Conservation (phyloP, 2,888 invertebrate genomes). For the Pachycephus smyrnensis region DNA sequence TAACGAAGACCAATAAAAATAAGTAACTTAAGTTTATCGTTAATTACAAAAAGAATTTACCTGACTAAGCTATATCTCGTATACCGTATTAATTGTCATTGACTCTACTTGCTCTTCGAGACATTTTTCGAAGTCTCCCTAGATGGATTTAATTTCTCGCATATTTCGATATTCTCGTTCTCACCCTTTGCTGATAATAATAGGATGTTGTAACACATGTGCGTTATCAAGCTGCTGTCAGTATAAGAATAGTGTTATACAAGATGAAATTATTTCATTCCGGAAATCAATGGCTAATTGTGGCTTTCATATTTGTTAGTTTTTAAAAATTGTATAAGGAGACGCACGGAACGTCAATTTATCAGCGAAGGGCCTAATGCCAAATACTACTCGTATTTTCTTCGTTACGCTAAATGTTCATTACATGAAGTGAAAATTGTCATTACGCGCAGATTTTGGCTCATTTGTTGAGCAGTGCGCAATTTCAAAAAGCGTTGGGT, state of each 20-base stretch:
- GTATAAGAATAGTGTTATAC: background rate
- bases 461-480: constrained; percentile 80
- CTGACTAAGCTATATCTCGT: background rate
- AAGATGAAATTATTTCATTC: background rate
- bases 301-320: too few species aligned
- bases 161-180: background rate
- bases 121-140: background rate
- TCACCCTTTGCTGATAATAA: background rate
- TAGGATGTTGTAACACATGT: background rate
- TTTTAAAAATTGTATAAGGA: too few species aligned
- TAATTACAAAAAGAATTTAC: background rate
- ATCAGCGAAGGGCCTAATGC: background rate
- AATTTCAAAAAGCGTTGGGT: constrained; percentile 90
- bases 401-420: background rate
- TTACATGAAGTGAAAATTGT: constrained; percentile 62
- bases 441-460: constrained; percentile 68
- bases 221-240: too few species aligned
- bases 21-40: background rate
- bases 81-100: background rate
- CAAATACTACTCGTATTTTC: background rate
- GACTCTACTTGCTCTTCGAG: background rate
- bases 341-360: background rate
- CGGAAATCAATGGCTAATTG: background rate
- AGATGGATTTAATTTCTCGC: background rate
- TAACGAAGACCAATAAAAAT: background rate